Evolutionary conservation across 2,888 invertebrate species (phyloP).

Genomic region (Julus scanicus): DNA sequence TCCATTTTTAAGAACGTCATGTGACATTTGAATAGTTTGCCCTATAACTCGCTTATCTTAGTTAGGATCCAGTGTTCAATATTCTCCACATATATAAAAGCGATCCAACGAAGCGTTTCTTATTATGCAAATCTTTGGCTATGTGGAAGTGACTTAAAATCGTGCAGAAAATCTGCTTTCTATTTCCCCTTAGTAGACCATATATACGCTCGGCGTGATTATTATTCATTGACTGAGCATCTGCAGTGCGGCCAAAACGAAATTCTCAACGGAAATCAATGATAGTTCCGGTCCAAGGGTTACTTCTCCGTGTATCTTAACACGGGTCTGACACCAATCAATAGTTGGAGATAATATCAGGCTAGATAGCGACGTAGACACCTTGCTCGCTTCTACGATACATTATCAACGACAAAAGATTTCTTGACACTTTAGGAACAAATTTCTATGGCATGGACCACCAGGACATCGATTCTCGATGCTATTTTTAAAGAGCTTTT

Average conservation of each 20-base stretch:
- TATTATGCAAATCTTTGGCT: constrained; percentile 15
- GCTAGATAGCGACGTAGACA: constrained; percentile 11
- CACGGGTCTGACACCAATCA: neutral
- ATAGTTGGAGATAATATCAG: constrained; percentile 10
- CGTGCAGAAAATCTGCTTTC: neutral
- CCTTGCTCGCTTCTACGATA: constrained; percentile 22
- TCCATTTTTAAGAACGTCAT: neutral
- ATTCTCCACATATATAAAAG: neutral
- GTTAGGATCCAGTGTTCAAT: neutral
- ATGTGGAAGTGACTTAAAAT: neutral
- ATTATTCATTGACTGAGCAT: constrained; percentile 38
- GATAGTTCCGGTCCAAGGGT: constrained; percentile 38
- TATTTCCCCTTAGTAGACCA: neutral
- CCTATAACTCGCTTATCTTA: neutral
- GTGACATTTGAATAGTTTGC: neutral
- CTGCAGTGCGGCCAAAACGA: constrained; percentile 34
- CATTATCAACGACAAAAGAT: constrained; percentile 5
- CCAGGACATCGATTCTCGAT: constrained; percentile 21
- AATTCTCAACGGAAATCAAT: constrained; percentile 38
- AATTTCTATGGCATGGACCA: neutral
- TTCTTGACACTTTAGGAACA: constrained; percentile 38
- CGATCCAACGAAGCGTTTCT: neutral
- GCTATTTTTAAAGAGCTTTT: constrained; percentile 11
- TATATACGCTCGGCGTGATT: neutral
- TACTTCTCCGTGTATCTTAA: constrained; percentile 29